Base-by-base conservation (phyloP, 64 coral and sea anemone genomes). In the Acropora yongei region DNA sequence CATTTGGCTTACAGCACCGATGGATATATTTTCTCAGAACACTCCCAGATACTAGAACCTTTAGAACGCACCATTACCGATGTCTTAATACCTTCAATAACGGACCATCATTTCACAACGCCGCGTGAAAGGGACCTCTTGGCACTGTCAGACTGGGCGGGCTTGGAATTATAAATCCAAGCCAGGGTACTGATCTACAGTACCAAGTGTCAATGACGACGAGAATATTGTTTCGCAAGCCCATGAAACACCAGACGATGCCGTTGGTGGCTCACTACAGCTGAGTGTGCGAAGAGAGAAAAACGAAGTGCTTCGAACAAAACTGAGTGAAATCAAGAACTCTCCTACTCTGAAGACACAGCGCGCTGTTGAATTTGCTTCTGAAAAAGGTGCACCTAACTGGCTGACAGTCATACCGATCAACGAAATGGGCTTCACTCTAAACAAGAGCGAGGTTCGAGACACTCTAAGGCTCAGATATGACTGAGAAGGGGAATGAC, bases 1-100 rank as follows among this genome's bases (percentile, higher is more conserved):
- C 82, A 4, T 85, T 85, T 85, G 82, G 53, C 61, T 45, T 85
- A 61, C 82, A 20, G 82, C 82, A 85, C 61, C 82, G 82, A 69
- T 85, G 68, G 84, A 87, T 68, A 30, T 87, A 87, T 74, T 74
- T 48, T 50, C 68, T 87, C 10, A 87, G 84, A 87, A 87, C 84
- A 74, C 68, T 74, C 16, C 42, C 68, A 49, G 65, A 87, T 87
- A 69, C 4, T 77, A 46, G 44, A 77, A 46, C 17, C 77, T 3
- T 55, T 79, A 30, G 77, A 79, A 55, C 77, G 49, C 16, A 19
- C 47, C 16, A 79, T 79, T 55, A 19, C 47, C 19, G 77, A 79
- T 74, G 68, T 49, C 60, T 51, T 87, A 46, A 87, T 87, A 87
- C 68, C 67, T 9, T 74, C 67, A 87, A 74, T 87, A 18, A 72